phyloP scores from a whole-genome alignment of 2,113 vertebrate species.

The Clupea harengus region DNA sequence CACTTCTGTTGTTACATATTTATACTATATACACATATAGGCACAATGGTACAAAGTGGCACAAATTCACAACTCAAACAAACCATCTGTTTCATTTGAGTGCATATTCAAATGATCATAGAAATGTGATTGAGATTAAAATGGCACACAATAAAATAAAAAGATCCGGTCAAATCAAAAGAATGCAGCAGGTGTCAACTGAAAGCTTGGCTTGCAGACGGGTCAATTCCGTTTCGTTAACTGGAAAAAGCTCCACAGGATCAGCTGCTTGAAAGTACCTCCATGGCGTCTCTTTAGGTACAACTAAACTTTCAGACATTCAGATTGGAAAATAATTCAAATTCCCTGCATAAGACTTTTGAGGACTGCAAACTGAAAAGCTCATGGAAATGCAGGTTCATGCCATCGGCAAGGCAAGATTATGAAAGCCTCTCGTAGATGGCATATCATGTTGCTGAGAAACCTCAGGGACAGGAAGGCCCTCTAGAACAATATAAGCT shows the following conservation, averaged over 20 bases:
- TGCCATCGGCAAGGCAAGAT: not conserved
- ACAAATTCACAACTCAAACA: constrained; percentile 20
- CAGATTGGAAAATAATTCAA: not conserved
- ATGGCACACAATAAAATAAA: not conserved
- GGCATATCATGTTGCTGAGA: not conserved
- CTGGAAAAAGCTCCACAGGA: not conserved
- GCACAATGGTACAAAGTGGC: constrained; percentile 53
- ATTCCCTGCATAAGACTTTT: no score
- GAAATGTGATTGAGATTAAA: not conserved
- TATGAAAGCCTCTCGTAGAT: not conserved
- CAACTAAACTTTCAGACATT: not conserved
- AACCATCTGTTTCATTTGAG: not conserved
- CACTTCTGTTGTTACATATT: not conserved
- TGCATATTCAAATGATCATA: not conserved
- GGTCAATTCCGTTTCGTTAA: not conserved
- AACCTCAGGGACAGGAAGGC: not conserved
- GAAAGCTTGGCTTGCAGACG: not conserved
- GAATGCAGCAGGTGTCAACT: not conserved
- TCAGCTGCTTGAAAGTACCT: not conserved
- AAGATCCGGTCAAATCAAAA: not conserved
- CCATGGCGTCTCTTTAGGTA: not conserved
- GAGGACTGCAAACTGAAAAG: not conserved
- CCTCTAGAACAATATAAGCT: not conserved
- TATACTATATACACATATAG: constrained; percentile 33
- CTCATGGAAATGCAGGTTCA: not conserved